phyloP scores from a whole-genome alignment of 2,888 invertebrate species.

The Aporophyla lueneburgensis region DNA sequence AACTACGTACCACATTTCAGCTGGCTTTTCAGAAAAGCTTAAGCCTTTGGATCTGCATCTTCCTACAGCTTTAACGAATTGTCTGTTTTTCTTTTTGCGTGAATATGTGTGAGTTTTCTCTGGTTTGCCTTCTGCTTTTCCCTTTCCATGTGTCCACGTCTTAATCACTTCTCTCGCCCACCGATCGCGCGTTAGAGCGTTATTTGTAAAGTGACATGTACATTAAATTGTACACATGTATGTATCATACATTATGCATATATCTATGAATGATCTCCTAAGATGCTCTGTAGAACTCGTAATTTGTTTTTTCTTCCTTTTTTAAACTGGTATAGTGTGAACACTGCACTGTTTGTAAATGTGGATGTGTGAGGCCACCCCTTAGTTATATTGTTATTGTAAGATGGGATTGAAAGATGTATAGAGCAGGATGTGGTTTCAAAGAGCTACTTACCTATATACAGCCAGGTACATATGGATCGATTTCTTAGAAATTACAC shows the following conservation, averaged over 20 bases:
- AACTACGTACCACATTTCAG: neutral
- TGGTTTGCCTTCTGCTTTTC: conserved; percentile 28
- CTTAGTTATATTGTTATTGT: neutral
- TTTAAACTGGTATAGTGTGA: conserved; percentile 16
- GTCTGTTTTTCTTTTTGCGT: neutral
- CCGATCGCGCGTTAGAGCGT: conserved; percentile 50
- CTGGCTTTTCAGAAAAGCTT: neutral
- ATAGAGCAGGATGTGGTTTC: neutral
- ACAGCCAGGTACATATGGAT: neutral
- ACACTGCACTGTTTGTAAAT: conserved; percentile 46
- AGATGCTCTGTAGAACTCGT: conserved; percentile 30
- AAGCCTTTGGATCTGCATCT: neutral
- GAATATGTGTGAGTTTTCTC: neutral
- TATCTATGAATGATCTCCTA: conserved; percentile 29
- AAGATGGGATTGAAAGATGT: neutral
- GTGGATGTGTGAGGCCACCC: conserved; percentile 31
- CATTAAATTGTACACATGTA: conserved; percentile 54
- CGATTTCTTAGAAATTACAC: neutral
- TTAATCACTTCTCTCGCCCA: conserved; percentile 58
- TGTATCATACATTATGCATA: conserved; percentile 41
- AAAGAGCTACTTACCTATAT: neutral
- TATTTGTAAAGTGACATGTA: conserved; percentile 61
- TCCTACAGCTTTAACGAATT: neutral
- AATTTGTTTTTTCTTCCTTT: neutral
- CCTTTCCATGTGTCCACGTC: conserved; percentile 3